Evolutionary conservation across 2,797 vertebrate genomes (phyloP), one percentile per base, ranked within the genome.

Genomic region (Pseudomugil gertrudae): DNA sequence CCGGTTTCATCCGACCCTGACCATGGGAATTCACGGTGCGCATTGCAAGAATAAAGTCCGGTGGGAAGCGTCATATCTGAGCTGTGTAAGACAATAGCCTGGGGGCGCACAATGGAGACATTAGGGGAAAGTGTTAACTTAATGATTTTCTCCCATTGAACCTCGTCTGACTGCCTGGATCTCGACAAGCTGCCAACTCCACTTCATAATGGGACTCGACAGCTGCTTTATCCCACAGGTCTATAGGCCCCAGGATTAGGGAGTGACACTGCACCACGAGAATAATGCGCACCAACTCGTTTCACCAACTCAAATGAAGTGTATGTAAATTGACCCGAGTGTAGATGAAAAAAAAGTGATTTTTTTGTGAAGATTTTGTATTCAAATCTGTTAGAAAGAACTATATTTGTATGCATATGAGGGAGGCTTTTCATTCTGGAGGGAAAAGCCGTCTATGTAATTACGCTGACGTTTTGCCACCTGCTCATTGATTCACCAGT

Each of bases 401-500:
- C 76, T 85, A 90, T 93, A 93, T 94, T 93, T 93, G 90, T 92
- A 93, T 94, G 92, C 90, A 93, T 91, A 92, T 92, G 88, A 90
- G 90, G 86, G 77, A 84, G 87, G 81, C 80, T 84, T 74, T 69
- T 75, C 66, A 69, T 81, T 86, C 83, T 88, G 81, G 87, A 90
- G 89, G 89, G 86, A 87, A 90, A 88, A 86, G 92, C 84, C 88
- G 92, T 90, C 90, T 89, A 93, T 95, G 96, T 96, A 96, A 98
- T 98, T 97, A 96, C 95, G 95, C 95, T 95, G 93, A 96, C 94
- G 95, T 96, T 94, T 94, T 93, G 94, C 96, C 96, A 98, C 97
- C 96, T 98, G 96, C 95, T 96, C 95, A 95, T 96, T 98, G 95
- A 96, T 95, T 94, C 93, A 94, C 93, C 96, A 97, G 95, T 98